Conservation (phyloP, 2,888 invertebrate genomes). For the Patella caerulea region DNA sequence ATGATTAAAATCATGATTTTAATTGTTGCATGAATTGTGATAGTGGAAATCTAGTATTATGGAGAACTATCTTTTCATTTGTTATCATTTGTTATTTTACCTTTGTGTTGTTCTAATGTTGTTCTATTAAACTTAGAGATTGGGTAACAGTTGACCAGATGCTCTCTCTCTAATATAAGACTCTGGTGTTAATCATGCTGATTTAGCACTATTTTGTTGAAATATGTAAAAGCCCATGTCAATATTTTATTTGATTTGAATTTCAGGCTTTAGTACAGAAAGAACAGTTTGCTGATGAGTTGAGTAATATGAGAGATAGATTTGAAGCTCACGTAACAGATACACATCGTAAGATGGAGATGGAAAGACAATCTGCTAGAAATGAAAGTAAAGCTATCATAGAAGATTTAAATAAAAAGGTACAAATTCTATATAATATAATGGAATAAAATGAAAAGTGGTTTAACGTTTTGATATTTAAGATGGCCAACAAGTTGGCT, state of each 20-base stretch:
- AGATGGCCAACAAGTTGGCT: background rate
- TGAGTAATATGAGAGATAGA: conserved; percentile 59
- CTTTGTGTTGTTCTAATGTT: no score
- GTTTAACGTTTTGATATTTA: background rate
- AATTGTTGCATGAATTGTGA: no score
- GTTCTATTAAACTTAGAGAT: no score
- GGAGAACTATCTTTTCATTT: no score
- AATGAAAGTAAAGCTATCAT: conserved; percentile 57
- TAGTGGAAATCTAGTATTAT: no score
- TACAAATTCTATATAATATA: conserved; percentile 26
- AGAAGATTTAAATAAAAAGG: conserved; percentile 63
- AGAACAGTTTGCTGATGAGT: conserved; percentile 67
- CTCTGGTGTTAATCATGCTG: no score
- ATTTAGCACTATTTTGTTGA: no score
- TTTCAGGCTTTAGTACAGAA: conserved; percentile 64
- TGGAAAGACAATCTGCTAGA: conserved; percentile 60
- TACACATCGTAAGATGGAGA: conserved; percentile 52
- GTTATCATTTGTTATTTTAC: no score
- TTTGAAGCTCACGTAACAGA: conserved; percentile 61
- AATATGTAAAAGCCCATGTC: no score
- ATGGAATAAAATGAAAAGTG: background rate
- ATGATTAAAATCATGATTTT: no score
- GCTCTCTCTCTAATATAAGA: no score
- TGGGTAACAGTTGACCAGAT: no score
- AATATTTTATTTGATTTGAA: background rate